Conservation (phyloP, 2,113 vertebrate genomes). For the Rafetus swinhoei region DNA sequence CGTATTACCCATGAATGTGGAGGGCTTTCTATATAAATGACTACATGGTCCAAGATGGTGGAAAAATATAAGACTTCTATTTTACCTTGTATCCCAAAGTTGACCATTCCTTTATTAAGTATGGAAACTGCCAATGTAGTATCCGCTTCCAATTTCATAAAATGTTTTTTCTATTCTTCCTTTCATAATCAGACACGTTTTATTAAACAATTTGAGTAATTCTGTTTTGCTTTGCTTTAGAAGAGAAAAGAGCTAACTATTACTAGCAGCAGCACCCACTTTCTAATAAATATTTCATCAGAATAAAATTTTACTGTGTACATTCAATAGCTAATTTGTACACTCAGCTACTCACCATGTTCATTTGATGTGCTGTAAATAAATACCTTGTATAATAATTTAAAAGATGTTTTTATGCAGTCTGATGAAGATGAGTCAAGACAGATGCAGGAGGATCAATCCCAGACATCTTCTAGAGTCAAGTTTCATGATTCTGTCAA, state of each 20-base stretch:
- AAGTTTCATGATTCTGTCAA: conserved; percentile 71
- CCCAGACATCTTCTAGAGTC: conserved; percentile 63
- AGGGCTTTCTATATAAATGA: too few species aligned
- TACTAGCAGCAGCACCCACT: background rate
- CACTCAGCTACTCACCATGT: background rate
- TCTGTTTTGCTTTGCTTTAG: background rate
- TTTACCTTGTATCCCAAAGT: too few species aligned
- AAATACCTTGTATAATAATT: background rate
- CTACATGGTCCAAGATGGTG: too few species aligned
- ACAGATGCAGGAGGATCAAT: conserved; percentile 40
- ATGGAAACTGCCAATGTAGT: background rate
- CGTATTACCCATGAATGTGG: too few species aligned
- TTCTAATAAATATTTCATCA: background rate
- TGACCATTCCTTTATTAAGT: too few species aligned
- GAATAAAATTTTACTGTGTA: background rate
- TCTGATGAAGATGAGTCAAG: conserved; percentile 26
- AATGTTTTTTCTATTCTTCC: background rate
- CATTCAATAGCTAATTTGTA: background rate
- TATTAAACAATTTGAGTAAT: background rate
- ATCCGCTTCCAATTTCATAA: background rate
- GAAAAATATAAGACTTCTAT: too few species aligned
- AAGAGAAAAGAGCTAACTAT: background rate
- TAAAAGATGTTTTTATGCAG: conserved; percentile 39
- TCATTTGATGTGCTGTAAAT: background rate
- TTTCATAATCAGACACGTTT: background rate